Evolutionary conservation across 2,888 invertebrate species (phyloP).

Genomic region (Eilema depressum): DNA sequence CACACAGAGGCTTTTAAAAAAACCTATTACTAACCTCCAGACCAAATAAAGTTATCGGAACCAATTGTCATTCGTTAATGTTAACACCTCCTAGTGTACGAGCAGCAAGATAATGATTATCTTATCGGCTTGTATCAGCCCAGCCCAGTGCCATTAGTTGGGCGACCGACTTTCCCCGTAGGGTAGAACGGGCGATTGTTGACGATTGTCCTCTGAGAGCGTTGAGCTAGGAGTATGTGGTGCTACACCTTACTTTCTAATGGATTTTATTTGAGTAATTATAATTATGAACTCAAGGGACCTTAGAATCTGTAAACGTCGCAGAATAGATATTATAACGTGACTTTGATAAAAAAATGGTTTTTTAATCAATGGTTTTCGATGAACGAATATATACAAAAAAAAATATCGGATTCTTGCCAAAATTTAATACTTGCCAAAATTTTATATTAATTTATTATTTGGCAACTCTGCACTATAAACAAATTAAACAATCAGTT

Average conservation of each 20-base stretch:
- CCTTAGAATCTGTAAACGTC: too few relatives aligned
- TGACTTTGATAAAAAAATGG: too few relatives aligned
- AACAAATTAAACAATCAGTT: background rate
- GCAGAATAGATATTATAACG: too few relatives aligned
- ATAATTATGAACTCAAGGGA: too few relatives aligned
- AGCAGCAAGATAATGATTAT: conserved; percentile 63
- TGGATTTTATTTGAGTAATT: background rate
- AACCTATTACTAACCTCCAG: background rate
- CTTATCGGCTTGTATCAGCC: conserved; percentile 75
- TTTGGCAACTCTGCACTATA: background rate
- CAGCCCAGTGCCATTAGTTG: conserved; percentile 70
- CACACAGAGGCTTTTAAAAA: background rate
- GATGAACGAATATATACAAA: too few relatives aligned
- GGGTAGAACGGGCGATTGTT: conserved; percentile 63
- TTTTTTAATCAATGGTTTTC: too few relatives aligned
- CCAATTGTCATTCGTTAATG: conserved; percentile 48
- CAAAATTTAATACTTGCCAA: background rate
- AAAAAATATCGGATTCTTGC: too few relatives aligned
- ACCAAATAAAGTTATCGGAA: conserved; percentile 31
- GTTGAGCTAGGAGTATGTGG: conserved; percentile 46
- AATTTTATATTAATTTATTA: too few relatives aligned
- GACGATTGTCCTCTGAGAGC: conserved; percentile 66
- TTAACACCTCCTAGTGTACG: conserved; percentile 48
- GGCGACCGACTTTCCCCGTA: conserved; percentile 81
- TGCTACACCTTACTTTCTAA: conserved; percentile 24